A percentile compares a stretch with the other conserved stretches of the same genome.
phyloP scores from a whole-genome alignment of 2,113 vertebrate species.

The Piliocolobus tephrosceles region DNA sequence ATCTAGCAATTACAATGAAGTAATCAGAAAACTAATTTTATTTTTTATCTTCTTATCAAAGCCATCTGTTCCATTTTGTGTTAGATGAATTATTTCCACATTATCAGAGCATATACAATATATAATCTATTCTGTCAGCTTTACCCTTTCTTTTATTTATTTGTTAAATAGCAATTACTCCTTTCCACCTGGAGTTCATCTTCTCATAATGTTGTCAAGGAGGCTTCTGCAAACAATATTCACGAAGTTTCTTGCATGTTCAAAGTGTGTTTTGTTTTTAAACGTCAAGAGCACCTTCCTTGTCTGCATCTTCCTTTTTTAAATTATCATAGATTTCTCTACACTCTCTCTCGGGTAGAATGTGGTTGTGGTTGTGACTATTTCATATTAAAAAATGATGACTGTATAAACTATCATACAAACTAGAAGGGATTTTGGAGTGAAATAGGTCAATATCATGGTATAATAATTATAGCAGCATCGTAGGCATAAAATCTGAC shows the following conservation, averaged over 20 bases:
- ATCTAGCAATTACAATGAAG: not conserved
- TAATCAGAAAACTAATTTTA: constrained; percentile 26
- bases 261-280: not conserved
- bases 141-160: constrained; percentile 3
- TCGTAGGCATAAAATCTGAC: not conserved
- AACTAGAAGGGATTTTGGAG: not conserved
- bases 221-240: not conserved
- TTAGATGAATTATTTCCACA: constrained; percentile 14
- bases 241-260: not conserved
- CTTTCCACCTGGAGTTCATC: not conserved
- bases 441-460: not conserved
- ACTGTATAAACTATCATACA: not conserved
- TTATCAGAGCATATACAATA: not conserved
- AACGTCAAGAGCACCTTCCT: not conserved
- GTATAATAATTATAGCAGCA: not conserved
- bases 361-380: not conserved
- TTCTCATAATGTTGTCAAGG: not conserved
- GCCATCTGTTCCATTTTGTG: constrained; percentile 11
- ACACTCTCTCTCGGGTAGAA: not conserved
- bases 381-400: not conserved
- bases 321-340: not conserved
- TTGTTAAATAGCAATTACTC: not conserved
- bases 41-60: not conserved
- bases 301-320: not conserved
- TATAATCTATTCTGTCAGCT: not conserved